A percentile compares a stretch with the other conserved stretches of the same genome.
phyloP scores from a whole-genome alignment of 2,888 invertebrate species.

The Micoletzkya japonica region DNA sequence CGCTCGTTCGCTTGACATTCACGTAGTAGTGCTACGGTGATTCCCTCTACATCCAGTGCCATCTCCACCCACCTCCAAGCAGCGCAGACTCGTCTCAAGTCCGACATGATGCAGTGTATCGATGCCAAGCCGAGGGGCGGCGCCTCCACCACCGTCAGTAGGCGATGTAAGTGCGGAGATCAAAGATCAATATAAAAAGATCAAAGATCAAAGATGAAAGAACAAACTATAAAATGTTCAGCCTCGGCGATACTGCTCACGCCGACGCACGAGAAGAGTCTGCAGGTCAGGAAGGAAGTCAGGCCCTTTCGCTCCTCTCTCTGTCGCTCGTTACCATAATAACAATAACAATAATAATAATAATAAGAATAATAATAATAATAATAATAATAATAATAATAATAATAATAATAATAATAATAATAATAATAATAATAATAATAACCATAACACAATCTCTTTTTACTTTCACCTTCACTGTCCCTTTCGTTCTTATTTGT shows the following conservation, averaged over 20 bases:
- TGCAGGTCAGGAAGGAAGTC: not conserved
- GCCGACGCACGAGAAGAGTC: conserved; percentile 22
- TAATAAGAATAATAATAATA: too few relatives aligned
- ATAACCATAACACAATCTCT: too few relatives aligned
- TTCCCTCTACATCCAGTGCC: conserved; percentile 24
- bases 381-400: too few relatives aligned
- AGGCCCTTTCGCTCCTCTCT: too few relatives aligned
- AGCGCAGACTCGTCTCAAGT: conserved; percentile 62
- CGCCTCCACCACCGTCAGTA: conserved; percentile 53
- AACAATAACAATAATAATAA: too few relatives aligned
- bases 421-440: too few relatives aligned
- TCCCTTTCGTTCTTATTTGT: too few relatives aligned
- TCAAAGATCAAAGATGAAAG: not conserved
- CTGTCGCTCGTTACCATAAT: too few relatives aligned
- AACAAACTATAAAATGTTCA: not conserved
- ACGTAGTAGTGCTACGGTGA: too few relatives aligned
- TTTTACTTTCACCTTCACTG: too few relatives aligned
- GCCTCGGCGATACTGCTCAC: conserved; percentile 25
- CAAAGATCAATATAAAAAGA: not conserved
- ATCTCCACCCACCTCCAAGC: conserved; percentile 49
- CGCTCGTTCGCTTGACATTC: too few relatives aligned
- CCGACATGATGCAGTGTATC: conserved; percentile 57
- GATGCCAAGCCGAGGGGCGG: conserved; percentile 52
- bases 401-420: too few relatives aligned
- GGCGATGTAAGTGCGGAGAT: conserved; percentile 54